A percentile compares a stretch with the other conserved stretches of the same genome.
These are phyloP conservation scores for Caerostris extrusa DNA, from an alignment of 1,140 invertebrate species.

Conservation along the genomic window DNA sequence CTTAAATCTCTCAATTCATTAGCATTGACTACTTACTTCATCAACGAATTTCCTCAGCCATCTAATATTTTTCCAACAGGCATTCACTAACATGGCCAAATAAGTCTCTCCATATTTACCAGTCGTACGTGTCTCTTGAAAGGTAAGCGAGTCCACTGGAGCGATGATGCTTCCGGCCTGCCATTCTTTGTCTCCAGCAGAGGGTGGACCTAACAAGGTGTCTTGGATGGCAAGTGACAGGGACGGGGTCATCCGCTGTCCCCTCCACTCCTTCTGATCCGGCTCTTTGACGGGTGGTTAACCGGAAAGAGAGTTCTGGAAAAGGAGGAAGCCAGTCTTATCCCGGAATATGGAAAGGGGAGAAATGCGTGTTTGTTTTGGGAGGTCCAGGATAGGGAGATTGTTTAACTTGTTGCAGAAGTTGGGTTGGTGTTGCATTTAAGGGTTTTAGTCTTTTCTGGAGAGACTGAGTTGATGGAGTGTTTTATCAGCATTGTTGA, in stretches of 20 bases:
- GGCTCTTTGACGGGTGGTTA: conserved; percentile 4
- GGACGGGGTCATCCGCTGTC: conserved; percentile 3
- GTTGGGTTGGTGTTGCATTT: no score
- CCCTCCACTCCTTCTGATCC: conserved; percentile 9
- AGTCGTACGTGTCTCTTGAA: not conserved
- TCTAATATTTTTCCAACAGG: no score
- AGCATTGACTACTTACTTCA: no score
- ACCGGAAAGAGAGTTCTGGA: conserved; percentile 37
- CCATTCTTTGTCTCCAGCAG: not conserved
- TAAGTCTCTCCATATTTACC: not conserved
- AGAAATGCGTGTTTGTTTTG: not conserved
- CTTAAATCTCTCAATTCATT: no score
- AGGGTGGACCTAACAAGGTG: conserved; percentile 40
- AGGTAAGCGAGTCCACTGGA: not conserved
- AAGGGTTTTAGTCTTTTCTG: no score
- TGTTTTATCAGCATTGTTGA: no score
- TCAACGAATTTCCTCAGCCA: no score
- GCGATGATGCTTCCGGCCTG: not conserved
- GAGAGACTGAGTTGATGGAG: no score
- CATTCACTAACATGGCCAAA: not conserved
- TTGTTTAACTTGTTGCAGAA: not conserved
- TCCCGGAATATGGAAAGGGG: not conserved
- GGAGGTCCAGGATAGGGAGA: not conserved
- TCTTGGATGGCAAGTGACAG: conserved; percentile 46
- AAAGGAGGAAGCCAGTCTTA: not conserved